Conservation (phyloP, 1,140 invertebrate species). For the Psix sp. region DNA sequence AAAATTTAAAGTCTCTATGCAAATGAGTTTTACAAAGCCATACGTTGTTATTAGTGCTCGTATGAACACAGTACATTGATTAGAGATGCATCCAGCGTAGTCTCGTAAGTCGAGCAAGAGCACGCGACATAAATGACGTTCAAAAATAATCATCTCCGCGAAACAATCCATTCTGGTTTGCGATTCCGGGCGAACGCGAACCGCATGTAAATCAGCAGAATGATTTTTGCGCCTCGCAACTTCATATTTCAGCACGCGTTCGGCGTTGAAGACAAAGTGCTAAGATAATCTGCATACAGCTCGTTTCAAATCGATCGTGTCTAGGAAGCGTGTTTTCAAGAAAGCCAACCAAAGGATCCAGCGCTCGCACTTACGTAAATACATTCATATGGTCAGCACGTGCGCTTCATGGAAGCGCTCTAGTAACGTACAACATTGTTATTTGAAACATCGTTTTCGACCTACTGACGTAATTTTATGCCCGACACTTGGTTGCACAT, state of each 20-base stretch:
- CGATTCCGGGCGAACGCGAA: constrained; percentile 9
- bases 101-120: too few species aligned
- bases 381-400: constrained; percentile 51
- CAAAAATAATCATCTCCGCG: constrained; percentile 26
- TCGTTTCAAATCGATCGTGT: constrained; percentile 52
- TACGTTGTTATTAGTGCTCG: too few species aligned
- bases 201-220: constrained; percentile 17
- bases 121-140: constrained; percentile 12
- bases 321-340: constrained; percentile 55
- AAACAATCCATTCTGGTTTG: constrained; percentile 22
- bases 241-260: constrained; percentile 35
- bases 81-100: too few species aligned
- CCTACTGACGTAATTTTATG: constrained; percentile 67
- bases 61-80: too few species aligned
- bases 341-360: constrained; percentile 50
- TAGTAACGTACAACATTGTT: constrained; percentile 54
- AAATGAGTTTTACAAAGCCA: too few species aligned
- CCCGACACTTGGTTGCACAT: constrained; percentile 64
- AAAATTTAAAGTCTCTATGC: too few species aligned
- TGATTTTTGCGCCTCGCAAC: constrained; percentile 24
- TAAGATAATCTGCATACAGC: constrained; percentile 34
- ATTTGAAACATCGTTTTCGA: constrained; percentile 57
- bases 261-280: constrained; percentile 49
- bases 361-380: constrained; percentile 54
- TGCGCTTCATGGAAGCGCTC: constrained; percentile 55